Conservation (phyloP, 2,797 vertebrate genomes). For the Clamator glandarius region DNA sequence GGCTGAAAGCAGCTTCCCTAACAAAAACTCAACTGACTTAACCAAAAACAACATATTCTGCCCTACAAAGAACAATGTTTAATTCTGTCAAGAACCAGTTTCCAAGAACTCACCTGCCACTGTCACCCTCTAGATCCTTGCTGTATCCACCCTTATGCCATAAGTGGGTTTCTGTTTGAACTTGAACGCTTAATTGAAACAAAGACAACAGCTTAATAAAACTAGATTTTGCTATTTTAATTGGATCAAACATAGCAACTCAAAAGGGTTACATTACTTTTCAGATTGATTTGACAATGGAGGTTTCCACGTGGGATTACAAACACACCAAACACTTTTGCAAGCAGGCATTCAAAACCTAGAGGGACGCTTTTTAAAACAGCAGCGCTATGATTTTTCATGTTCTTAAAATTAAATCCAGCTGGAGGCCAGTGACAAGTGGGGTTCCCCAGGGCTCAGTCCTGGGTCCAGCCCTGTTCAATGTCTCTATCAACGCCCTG, state of each 20-base stretch:
- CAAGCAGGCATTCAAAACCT: neutral
- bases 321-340: neutral
- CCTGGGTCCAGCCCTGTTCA: too few species aligned
- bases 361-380: neutral
- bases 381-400: neutral
- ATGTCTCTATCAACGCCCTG: too few species aligned
- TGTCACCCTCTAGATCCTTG: constrained; percentile 45
- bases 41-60: neutral
- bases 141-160: constrained; percentile 1
- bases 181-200: constrained; percentile 62
- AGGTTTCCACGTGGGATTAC: neutral
- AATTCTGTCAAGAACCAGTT: neutral
- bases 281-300: neutral
- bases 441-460: too few species aligned
- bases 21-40: neutral
- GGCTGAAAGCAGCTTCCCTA: neutral
- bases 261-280: neutral
- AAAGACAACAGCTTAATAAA: constrained; percentile 27
- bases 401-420: too few species aligned
- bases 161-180: constrained; percentile 65
- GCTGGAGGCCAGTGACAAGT: too few species aligned
- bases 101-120: constrained; percentile 63
- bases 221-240: neutral
- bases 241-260: neutral
- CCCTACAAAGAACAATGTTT: neutral